phyloP scores from a whole-genome alignment of 2,113 vertebrate genomes.

The Orcinus orca region DNA sequence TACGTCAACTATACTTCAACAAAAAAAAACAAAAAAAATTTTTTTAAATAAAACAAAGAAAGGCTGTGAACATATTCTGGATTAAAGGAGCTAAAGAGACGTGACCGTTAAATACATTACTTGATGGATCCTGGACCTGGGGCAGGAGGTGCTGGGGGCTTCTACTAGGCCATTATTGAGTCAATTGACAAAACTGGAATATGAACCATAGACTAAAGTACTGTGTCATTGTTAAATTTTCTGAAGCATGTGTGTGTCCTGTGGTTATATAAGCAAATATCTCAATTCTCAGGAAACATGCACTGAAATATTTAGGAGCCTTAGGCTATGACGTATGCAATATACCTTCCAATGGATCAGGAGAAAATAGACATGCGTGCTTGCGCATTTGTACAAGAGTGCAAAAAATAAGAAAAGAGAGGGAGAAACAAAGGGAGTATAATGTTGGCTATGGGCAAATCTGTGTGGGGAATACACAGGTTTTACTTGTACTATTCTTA shows the following conservation, averaged over 20 bases:
- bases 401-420: neutral
- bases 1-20: neutral
- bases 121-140: neutral
- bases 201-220: neutral
- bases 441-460: neutral
- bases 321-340: neutral
- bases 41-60: neutral
- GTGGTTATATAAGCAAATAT: neutral
- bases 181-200: neutral
- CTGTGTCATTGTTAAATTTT: neutral
- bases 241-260: neutral
- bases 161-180: neutral
- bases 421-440: neutral
- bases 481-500: neutral
- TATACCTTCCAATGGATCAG: neutral
- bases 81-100: neutral
- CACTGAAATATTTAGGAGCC: neutral
- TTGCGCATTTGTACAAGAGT: neutral
- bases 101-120: neutral
- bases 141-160: neutral
- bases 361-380: neutral
- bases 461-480: neutral
- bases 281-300: neutral
- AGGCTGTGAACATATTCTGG: neutral
- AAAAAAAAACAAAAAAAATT: neutral